Evolutionary conservation across 2,888 invertebrate species (phyloP).

Genomic region (Salpingus planirostris): DNA sequence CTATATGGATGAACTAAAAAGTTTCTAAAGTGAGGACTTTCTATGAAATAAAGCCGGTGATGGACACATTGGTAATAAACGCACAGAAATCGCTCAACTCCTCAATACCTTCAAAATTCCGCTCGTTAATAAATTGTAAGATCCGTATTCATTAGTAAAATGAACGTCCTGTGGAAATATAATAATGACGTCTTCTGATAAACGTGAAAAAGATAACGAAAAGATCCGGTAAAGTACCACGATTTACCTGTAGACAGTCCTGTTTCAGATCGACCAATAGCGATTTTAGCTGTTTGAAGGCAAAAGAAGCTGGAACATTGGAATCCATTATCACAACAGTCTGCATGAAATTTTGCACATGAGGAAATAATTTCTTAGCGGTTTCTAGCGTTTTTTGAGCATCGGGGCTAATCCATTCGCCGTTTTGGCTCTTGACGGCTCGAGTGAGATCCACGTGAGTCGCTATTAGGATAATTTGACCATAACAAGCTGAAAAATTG

Average conservation of each 20-base stretch:
- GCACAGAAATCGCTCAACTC: no score
- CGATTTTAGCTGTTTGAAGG: slow-evolving; percentile 52
- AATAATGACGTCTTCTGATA: no score
- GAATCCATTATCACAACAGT: slow-evolving; percentile 53
- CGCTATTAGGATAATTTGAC: slow-evolving; percentile 53
- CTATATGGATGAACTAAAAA: no score
- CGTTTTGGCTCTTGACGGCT: slow-evolving; percentile 46
- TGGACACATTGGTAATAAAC: slow-evolving; percentile 3
- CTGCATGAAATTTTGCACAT: slow-evolving; percentile 50
- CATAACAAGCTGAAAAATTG: slow-evolving; percentile 46
- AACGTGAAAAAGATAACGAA: no score
- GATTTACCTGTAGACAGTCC: slow-evolving; percentile 45
- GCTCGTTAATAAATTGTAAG: slow-evolving; percentile 20
- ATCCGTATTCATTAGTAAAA: slow-evolving; percentile 17
- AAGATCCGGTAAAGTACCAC: background rate
- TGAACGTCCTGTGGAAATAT: slow-evolving; percentile 15
- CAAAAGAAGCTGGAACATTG: slow-evolving; percentile 51
- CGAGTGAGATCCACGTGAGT: slow-evolving; percentile 52
- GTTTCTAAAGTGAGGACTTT: background rate
- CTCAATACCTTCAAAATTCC: slow-evolving; percentile 18
- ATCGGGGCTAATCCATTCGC: slow-evolving; percentile 50
- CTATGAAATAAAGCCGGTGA: background rate
- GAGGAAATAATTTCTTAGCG: slow-evolving; percentile 43
- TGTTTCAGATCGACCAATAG: slow-evolving; percentile 46
- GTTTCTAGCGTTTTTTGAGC: slow-evolving; percentile 44